Evolutionary conservation across 2,113 vertebrate genomes (phyloP).

Genomic region (Ramphastos sulfuratus): DNA sequence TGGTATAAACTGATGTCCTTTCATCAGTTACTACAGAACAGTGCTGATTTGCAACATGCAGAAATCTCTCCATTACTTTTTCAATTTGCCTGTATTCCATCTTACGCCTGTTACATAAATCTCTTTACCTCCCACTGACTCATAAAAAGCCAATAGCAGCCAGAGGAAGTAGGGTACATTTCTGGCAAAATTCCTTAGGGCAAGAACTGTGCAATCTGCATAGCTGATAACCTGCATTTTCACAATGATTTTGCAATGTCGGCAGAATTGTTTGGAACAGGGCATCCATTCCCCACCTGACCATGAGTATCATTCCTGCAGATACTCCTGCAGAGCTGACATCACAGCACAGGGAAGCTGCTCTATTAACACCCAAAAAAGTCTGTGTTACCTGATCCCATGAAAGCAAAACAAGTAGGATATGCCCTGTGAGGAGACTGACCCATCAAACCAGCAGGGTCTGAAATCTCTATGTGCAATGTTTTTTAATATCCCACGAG

Average conservation of each 20-base stretch:
- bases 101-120: background rate
- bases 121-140: background rate
- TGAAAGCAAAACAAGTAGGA: background rate
- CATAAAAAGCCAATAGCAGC: background rate
- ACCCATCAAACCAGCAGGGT: background rate
- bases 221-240: background rate
- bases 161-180: background rate
- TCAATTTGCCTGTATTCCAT: background rate
- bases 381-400: background rate
- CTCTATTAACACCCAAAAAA: background rate
- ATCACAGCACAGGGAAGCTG: background rate
- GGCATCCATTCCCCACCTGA: background rate
- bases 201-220: background rate
- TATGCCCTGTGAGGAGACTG: background rate
- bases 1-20: background rate
- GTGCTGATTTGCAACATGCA: background rate
- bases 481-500: accelerated
- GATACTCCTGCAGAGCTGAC: background rate
- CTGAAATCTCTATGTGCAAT: background rate
- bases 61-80: background rate
- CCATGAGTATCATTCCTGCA: background rate
- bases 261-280: background rate
- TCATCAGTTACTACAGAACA: background rate
- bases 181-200: background rate
- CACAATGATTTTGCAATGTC: background rate